Conservation (phyloP, 2,888 invertebrate species). For the Pollenia labialis region DNA sequence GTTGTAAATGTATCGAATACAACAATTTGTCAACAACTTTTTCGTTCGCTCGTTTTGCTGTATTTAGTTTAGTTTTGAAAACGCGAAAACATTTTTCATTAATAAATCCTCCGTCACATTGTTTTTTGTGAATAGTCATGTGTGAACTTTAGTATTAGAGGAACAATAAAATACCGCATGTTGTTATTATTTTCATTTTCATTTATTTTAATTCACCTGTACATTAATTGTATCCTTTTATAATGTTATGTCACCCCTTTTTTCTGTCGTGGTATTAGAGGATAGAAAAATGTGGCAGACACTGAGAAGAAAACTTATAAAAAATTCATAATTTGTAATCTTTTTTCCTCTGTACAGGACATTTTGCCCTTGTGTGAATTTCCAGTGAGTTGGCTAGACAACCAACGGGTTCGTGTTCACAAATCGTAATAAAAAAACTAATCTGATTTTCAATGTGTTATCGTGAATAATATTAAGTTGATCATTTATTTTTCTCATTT, state of each 20-base stretch:
- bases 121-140: conserved; percentile 70
- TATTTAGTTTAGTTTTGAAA: conserved; percentile 12
- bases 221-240: conserved; percentile 25
- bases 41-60: background rate
- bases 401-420: no score
- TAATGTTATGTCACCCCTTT: conserved; percentile 28
- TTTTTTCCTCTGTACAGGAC: no score
- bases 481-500: no score
- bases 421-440: no score
- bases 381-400: no score
- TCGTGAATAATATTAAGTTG: no score
- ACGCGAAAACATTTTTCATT: conserved; percentile 19
- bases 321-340: no score
- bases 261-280: background rate
- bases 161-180: conserved; percentile 68
- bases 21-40: conserved; percentile 72
- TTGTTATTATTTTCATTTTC: conserved; percentile 61
- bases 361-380: no score
- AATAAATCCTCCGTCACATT: conserved; percentile 20
- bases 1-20: conserved; percentile 8
- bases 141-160: conserved; percentile 68
- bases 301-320: background rate
- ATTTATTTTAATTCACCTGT: conserved; percentile 56
- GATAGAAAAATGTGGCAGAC: background rate
- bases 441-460: no score